phyloP scores from a whole-genome alignment of 2,113 vertebrate genomes.

The Carassius gibelio region DNA sequence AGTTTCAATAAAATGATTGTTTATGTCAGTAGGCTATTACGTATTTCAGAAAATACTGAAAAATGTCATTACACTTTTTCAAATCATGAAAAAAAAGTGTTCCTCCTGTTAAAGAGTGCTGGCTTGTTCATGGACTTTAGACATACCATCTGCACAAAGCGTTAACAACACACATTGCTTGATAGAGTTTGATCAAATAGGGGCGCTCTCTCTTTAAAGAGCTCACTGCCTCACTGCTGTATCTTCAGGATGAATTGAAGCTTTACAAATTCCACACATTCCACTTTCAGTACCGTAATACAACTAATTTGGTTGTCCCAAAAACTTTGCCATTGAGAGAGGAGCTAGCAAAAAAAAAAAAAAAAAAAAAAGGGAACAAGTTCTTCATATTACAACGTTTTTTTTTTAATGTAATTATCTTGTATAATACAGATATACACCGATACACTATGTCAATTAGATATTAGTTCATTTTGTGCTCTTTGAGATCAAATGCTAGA shows the following conservation, averaged over 20 bases:
- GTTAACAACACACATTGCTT: conserved; percentile 8
- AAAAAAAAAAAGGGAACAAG: neutral
- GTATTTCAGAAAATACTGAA: neutral
- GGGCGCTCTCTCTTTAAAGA: conserved; percentile 60
- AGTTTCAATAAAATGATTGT: neutral
- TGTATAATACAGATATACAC: neutral
- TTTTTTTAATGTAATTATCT: too few species aligned
- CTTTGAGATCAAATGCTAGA: neutral
- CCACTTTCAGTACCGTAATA: conserved; percentile 80
- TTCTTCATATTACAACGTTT: neutral
- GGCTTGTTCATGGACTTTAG: neutral
- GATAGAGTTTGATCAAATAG: conserved; percentile 54
- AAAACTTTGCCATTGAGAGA: conserved; percentile 5
- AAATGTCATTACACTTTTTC: neutral
- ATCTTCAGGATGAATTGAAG: conserved; percentile 77
- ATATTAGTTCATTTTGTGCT: neutral
- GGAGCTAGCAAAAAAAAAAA: neutral
- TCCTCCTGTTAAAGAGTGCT: neutral
- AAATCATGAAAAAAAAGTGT: neutral
- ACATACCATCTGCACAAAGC: neutral
- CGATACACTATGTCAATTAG: neutral
- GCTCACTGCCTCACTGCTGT: conserved; percentile 68
- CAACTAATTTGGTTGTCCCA: conserved; percentile 37
- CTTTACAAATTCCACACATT: conserved; percentile 84
- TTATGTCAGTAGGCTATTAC: neutral